Evolutionary conservation across 2,113 vertebrate species (phyloP), one percentile per base, ranked within the genome.

Genomic region (Heterochromis multidens): DNA sequence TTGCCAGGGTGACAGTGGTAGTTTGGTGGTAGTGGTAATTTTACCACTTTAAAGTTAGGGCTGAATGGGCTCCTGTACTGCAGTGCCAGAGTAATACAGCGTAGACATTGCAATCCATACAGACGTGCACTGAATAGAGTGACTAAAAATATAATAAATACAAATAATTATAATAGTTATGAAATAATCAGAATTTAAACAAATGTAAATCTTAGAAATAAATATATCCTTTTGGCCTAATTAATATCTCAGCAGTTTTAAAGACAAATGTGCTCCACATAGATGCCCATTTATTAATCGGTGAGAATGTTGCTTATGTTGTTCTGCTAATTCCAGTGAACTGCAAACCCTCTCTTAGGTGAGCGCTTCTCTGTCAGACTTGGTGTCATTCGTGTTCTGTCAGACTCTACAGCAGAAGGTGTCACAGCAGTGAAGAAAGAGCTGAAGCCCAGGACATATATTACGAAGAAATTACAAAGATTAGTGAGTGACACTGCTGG

Each of bases 401-500:
- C 13, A 67, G 57, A 25, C 14, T 13, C 0, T 17, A 31, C 52
- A 72, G 54, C 40, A 27, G 77, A 81, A 86, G 74, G 54, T 80
- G 81, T 62, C 61, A 85, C 37, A 31, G 61, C 62, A 19, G 23
- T 57, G 72, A 63, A 59, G 76, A 79, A 54, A 78, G 52, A 72
- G 59, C 60, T n/a, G 56, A 33, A 46, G 65, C 40, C 67, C 56
- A 0, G 33, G 81, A 81, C 81, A 35, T 33, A 60, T 83, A 74
- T 84, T 54, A 60, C 33, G 74, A 21, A 72, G 58, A 87, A 61
- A 87, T 81, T 16, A 74, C 82, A 87, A 81, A 85, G 80, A 89
- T 87, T 65, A 78, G 77, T 59, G 63, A 85, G 60, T 35, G 79
- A 91, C 90, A 85, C 76, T 33, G 16, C 65, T 21, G 76, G 65